Evolutionary conservation across 2,888 invertebrate genomes (phyloP).

Genomic region (Odontomyia ornata): DNA sequence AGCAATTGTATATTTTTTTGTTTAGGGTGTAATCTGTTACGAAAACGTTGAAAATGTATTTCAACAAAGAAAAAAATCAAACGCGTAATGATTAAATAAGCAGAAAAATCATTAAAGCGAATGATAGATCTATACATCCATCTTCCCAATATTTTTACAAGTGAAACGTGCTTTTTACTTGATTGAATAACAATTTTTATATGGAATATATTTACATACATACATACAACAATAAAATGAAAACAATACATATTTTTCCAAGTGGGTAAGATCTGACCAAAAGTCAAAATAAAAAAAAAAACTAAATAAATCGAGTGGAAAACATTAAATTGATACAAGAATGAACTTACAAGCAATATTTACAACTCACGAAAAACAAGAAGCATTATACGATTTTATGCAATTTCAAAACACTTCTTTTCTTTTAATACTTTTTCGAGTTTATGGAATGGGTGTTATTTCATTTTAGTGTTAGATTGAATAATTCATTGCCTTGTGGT

Average conservation of each 20-base stretch:
- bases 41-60: constrained; percentile 17
- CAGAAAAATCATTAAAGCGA: constrained; percentile 4
- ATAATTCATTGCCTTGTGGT: constrained; percentile 23
- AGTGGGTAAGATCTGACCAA: constrained; percentile 46
- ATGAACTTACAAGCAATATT: constrained; percentile 47
- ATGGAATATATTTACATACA: constrained; percentile 29
- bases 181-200: constrained; percentile 29
- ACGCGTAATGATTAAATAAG: background rate
- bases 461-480: background rate
- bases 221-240: constrained; percentile 35
- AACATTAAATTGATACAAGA: constrained; percentile 22
- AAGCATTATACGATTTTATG: background rate
- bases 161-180: constrained; percentile 34
- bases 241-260: constrained; percentile 39
- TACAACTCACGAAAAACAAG: constrained; percentile 33
- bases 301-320: too few relatives aligned
- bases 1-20: constrained; percentile 16
- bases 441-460: background rate
- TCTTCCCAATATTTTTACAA: constrained; percentile 34
- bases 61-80: constrained; percentile 3
- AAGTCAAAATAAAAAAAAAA: constrained; percentile 19
- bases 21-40: background rate
- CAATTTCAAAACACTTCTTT: constrained; percentile 1
- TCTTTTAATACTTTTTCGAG: background rate
- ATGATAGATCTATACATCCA: constrained; percentile 23